Base-by-base conservation (phyloP, 2,888 invertebrate genomes). In the Cosmopolites sordidus region DNA sequence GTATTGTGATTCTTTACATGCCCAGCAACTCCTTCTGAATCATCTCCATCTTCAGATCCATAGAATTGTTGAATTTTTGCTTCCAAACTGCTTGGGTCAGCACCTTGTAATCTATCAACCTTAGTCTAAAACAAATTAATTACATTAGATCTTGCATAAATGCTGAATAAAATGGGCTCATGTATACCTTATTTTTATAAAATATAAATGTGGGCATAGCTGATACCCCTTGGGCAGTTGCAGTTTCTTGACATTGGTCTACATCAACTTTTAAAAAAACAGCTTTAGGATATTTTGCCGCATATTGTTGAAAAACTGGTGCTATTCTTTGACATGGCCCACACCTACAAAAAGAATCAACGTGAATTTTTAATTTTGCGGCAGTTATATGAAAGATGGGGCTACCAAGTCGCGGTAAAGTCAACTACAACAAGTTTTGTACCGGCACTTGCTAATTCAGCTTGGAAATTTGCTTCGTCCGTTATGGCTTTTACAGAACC, bases 171-270 rank as follows among this genome's bases (percentile, higher is more conserved):
- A 22, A 43, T 12, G 1, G 45, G 43, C 33, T n/a, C 2, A 43
- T 15, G n/a, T 22, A 60, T 72, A 86, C 85, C 70, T 85, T 81
- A 72, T 90, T 96, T 63, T 89, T 84, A 73, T 91, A 97, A 70
- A 98, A 93, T 62, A 95, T 84, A 70, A 99, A 99, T 0, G 99
- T 99, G 16, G 99, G 99, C 96, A 99, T 97, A 0, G 96, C 93
- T 51, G 87, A 87, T 37, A 99, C 90, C 48, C 92, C 92, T 70
- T 97, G 90, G 11, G 82, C 78, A 17, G 86, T 82, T 1, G 97
- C 94, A 8, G 91, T 90, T 63, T 92, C 94, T 63, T 86, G 86
- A 66, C 92, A 96, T 73, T 87, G 84, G 69, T 98, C 97, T 14
- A 98, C 96, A 73, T 96, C 95, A 6, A 99, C 91, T 76, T 96